Evolutionary conservation across 2,888 invertebrate species (phyloP).

Genomic region (Neuroscelio doddi): DNA sequence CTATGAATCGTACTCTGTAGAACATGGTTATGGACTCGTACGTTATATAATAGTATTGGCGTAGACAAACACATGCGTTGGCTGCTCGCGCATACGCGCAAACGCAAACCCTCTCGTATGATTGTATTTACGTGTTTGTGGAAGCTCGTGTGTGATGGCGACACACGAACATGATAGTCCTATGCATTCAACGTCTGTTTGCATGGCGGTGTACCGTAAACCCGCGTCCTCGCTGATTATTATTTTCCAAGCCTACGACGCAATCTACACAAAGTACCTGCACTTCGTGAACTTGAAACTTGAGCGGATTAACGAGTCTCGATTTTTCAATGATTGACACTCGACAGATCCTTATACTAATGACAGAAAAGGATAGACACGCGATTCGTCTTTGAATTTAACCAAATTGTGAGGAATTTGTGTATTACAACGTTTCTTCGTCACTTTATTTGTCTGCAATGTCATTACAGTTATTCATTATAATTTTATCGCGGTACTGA

Average conservation of each 20-base stretch:
- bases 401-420: no score
- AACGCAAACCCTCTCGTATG: neutral
- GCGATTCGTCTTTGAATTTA: no score
- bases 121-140: slow-evolving; percentile 9
- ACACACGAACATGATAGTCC: slow-evolving; percentile 18
- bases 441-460: no score
- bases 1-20: slow-evolving; percentile 4
- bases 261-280: slow-evolving; percentile 24
- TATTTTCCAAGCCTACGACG: slow-evolving; percentile 51
- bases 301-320: slow-evolving; percentile 6
- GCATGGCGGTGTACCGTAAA: slow-evolving; percentile 46
- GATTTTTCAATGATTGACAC: slow-evolving; percentile 1
- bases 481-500: no score
- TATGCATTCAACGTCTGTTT: slow-evolving; percentile 42
- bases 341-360: neutral
- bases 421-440: no score
- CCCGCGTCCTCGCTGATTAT: slow-evolving; percentile 49
- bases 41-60: neutral
- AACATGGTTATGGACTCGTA: slow-evolving; percentile 1
- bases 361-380: no score
- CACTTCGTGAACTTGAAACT: no score
- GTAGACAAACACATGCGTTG: slow-evolving; percentile 4
- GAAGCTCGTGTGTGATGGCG: slow-evolving; percentile 4
- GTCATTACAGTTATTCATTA: no score
- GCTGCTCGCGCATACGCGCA: slow-evolving; percentile 4